These are phyloP conservation scores for Tenualosa thibaudeaui DNA, from an alignment of 2,797 vertebrate genomes.

Conservation along the genomic window DNA sequence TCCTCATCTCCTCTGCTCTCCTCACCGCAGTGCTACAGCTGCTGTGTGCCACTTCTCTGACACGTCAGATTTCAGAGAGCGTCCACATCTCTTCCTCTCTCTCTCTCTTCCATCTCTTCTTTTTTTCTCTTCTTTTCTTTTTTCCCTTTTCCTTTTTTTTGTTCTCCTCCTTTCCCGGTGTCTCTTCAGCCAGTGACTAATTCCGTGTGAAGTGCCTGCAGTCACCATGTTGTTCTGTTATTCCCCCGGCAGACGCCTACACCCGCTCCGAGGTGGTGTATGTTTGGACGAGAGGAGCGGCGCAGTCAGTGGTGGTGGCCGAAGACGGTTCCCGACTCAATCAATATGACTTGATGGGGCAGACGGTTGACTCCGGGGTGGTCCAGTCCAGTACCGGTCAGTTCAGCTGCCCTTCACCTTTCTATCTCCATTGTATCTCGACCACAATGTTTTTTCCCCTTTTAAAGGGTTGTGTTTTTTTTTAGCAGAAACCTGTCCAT, in stretches of 20 bases:
- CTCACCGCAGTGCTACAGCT: conserved; percentile 31
- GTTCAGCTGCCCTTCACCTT: conserved; percentile 44
- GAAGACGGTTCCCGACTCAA: conserved; percentile 96
- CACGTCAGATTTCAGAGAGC: not conserved
- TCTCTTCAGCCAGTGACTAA: not conserved
- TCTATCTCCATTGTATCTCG: conserved; percentile 35
- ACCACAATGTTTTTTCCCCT: not conserved
- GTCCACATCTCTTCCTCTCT: not conserved
- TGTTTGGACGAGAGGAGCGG: conserved; percentile 92
- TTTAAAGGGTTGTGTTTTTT: conserved; percentile 28
- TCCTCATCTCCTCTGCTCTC: not conserved
- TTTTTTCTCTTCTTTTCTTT: not conserved
- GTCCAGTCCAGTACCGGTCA: conserved; percentile 96
- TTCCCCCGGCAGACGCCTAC: conserved; percentile 84
- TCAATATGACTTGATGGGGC: conserved; percentile 96
- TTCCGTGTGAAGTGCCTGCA: conserved; percentile 8
- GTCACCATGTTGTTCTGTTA: not conserved
- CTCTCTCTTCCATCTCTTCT: not conserved
- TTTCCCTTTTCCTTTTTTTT: not conserved
- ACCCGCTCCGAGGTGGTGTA: conserved; percentile 96
- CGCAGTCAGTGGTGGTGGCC: conserved; percentile 93
- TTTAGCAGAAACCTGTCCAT: not conserved
- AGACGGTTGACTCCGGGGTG: conserved; percentile 93
- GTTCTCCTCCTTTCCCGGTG: not conserved
- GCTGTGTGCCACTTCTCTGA: not conserved